A percentile compares a stretch with the other conserved stretches of the same genome.
Evolutionary conservation across 2,797 vertebrate species (phyloP).

Genomic region (Esox masquinongy): DNA sequence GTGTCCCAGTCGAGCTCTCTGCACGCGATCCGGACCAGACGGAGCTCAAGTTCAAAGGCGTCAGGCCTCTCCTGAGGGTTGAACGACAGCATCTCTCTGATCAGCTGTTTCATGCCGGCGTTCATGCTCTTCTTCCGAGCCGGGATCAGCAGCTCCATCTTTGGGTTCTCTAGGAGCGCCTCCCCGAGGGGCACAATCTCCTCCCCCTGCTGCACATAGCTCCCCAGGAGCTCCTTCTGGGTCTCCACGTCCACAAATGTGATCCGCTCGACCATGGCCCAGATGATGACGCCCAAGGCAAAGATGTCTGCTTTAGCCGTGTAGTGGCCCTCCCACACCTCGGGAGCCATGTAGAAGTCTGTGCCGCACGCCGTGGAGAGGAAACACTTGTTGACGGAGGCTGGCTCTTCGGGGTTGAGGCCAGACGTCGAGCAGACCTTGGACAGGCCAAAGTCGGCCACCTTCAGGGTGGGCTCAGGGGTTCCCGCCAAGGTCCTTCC

Average conservation of each 20-base stretch:
- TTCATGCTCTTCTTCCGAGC: slow-evolving; percentile 95
- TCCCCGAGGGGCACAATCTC: slow-evolving; percentile 93
- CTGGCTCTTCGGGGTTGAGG: slow-evolving; percentile 88
- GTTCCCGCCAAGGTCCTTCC: slow-evolving; percentile 76
- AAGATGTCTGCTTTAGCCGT: slow-evolving; percentile 98
- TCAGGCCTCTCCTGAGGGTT: slow-evolving; percentile 95
- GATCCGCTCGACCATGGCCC: slow-evolving; percentile 97
- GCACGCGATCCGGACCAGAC: slow-evolving; percentile 93
- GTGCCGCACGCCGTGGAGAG: slow-evolving; percentile 94
- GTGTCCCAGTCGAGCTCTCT: slow-evolving; percentile 96
- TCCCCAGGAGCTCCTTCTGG: slow-evolving; percentile 92
- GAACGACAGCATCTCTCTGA: slow-evolving; percentile 94
- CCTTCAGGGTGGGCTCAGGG: slow-evolving; percentile 91
- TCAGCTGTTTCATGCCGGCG: slow-evolving; percentile 89
- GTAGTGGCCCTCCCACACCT: slow-evolving; percentile 97
- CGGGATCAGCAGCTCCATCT: slow-evolving; percentile 94
- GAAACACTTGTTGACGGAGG: slow-evolving; percentile 93
- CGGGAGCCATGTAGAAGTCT: slow-evolving; percentile 97
- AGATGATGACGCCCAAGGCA: slow-evolving; percentile 93
- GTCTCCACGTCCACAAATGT: slow-evolving; percentile 93
- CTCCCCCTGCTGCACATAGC: slow-evolving; percentile 88
- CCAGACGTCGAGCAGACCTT: slow-evolving; percentile 93
- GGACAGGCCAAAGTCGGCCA: slow-evolving; percentile 94
- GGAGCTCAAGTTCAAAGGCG: slow-evolving; percentile 91
- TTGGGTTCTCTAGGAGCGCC: slow-evolving; percentile 93